A percentile compares a stretch with the other conserved stretches of the same genome.
These are phyloP conservation scores for Schizopygopsis malacanthus DNA, from an alignment of 2,797 vertebrate species.

Conservation along the genomic window DNA sequence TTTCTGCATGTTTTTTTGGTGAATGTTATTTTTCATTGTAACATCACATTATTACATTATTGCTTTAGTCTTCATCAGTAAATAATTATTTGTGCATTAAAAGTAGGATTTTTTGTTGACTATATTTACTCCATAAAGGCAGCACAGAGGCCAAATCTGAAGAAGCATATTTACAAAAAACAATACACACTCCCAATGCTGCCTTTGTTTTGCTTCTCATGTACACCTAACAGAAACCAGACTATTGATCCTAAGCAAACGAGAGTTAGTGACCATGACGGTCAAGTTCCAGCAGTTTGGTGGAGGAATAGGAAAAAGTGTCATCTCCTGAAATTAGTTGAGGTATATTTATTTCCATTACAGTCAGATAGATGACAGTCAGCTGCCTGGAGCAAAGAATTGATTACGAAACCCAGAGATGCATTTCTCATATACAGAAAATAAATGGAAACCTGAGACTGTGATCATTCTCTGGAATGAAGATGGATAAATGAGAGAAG, in stretches of 20 bases:
- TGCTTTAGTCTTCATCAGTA: not conserved
- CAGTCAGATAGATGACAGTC: slow-evolving; percentile 69
- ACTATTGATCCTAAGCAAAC: slow-evolving; percentile 10
- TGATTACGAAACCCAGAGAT: slow-evolving; percentile 72
- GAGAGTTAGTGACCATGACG: slow-evolving; percentile 5
- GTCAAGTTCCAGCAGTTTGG: slow-evolving; percentile 44
- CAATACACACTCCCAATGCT: not conserved
- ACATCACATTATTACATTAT: not conserved
- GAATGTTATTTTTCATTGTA: not conserved
- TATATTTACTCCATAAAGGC: not conserved
- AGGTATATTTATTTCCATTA: slow-evolving; percentile 78
- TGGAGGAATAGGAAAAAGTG: slow-evolving; percentile 64
- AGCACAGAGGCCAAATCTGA: no score
- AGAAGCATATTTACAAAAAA: not conserved
- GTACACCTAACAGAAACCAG: not conserved
- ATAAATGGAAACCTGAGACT: slow-evolving; percentile 59
- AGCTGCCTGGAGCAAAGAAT: slow-evolving; percentile 65
- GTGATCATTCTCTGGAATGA: slow-evolving; percentile 68
- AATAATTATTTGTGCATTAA: not conserved
- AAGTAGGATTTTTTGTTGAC: not conserved
- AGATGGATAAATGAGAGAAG: slow-evolving; percentile 71
- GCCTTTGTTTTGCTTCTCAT: not conserved
- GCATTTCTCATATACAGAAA: slow-evolving; percentile 60
- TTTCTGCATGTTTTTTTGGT: not conserved
- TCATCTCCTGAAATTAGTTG: slow-evolving; percentile 63